Evolutionary conservation across 2,797 vertebrate species (phyloP).

Genomic region (Malurus leucopterus): DNA sequence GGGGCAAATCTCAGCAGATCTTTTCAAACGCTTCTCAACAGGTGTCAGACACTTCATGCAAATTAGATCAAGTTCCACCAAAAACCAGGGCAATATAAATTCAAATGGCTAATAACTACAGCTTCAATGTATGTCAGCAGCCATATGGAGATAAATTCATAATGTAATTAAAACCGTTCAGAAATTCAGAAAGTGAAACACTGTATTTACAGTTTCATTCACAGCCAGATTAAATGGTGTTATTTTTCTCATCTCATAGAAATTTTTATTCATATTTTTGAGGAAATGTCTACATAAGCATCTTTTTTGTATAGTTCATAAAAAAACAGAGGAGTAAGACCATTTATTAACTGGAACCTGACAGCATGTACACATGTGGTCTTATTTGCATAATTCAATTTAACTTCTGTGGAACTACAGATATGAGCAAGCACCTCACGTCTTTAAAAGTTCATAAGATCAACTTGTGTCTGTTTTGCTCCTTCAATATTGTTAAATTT

Average conservation of each 20-base stretch:
- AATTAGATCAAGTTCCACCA: neutral
- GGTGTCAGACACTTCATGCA: neutral
- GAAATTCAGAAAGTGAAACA: neutral
- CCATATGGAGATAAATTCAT: neutral
- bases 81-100: neutral
- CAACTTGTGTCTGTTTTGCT: neutral
- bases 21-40: neutral
- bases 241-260: neutral
- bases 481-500: neutral
- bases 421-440: neutral
- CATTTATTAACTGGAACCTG: neutral
- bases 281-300: neutral
- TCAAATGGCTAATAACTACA: neutral
- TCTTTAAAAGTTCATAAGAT: neutral
- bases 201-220: neutral
- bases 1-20: neutral
- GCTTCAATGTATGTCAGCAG: neutral
- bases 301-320: neutral
- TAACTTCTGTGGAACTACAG: neutral
- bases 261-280: neutral
- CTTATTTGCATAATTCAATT: slow-evolving; percentile 6
- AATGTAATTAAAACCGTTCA: neutral
- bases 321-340: neutral
- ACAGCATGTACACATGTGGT: neutral
- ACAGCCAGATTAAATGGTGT: neutral